phyloP scores from a whole-genome alignment of 1,140 invertebrate genomes.

The Cheumatopsyche charites region DNA sequence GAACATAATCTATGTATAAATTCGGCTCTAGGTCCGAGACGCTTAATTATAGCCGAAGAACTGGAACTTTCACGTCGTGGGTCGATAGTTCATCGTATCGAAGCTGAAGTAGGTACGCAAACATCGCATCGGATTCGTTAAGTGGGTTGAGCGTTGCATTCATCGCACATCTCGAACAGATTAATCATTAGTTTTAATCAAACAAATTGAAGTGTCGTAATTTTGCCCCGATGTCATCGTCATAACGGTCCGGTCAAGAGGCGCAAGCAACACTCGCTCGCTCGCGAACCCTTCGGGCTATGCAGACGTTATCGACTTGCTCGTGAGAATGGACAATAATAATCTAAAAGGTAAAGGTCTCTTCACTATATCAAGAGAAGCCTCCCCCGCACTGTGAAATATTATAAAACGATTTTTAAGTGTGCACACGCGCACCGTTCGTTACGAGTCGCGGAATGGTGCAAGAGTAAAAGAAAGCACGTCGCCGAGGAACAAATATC shows the following conservation, averaged over 20 bases:
- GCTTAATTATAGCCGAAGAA: constrained; percentile 32
- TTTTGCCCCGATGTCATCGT: neutral
- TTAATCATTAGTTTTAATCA: too few species aligned
- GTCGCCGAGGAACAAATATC: constrained; percentile 9
- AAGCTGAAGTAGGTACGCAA: too few species aligned
- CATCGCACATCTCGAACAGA: too few species aligned
- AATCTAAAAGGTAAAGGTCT: constrained; percentile 1
- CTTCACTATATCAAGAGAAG: too few species aligned
- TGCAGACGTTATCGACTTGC: neutral
- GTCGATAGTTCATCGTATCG: too few species aligned
- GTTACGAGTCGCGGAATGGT: neutral
- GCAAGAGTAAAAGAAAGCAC: neutral
- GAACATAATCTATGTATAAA: constrained; percentile 9
- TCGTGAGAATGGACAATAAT: constrained; percentile 21
- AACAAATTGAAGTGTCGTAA: neutral
- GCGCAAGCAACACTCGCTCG: neutral
- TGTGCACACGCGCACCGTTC: neutral
- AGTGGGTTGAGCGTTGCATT: too few species aligned
- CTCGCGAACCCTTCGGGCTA: neutral
- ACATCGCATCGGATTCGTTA: too few species aligned
- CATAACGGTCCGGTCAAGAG: neutral
- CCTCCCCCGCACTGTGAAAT: too few species aligned
- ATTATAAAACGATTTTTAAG: too few species aligned
- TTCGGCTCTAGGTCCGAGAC: neutral
- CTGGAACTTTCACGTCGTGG: constrained; percentile 23